Percentiles rank a stretch among this genome's conserved stretches.
Evolutionary conservation across 2,888 invertebrate species (phyloP).

Genomic region (Thymelicus sylvestris): DNA sequence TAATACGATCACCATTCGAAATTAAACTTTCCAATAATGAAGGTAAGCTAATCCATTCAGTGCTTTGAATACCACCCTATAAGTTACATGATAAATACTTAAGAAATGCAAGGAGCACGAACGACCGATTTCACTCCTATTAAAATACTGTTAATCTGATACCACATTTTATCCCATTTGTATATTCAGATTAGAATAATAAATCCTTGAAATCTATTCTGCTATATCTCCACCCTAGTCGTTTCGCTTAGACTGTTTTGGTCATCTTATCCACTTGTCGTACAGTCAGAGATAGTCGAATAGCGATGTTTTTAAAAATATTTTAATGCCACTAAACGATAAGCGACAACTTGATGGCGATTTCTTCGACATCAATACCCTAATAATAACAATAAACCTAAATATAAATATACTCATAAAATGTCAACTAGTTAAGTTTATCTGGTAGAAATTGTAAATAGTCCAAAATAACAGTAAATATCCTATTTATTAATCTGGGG

Average conservation of each 20-base stretch:
- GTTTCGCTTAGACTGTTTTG: conserved; percentile 15
- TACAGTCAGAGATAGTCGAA: neutral
- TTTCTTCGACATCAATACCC: too few relatives aligned
- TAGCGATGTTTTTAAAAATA: neutral
- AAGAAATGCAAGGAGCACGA: conserved; percentile 22
- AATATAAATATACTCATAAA: too few relatives aligned
- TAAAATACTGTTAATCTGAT: conserved; percentile 29
- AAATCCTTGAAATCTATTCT: conserved; percentile 25
- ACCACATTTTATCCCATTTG: conserved; percentile 24
- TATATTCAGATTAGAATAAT: conserved; percentile 32
- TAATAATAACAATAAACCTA: too few relatives aligned
- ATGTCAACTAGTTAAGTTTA: too few relatives aligned
- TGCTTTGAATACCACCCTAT: neutral
- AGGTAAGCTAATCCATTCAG: neutral
- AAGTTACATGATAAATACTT: conserved; percentile 15
- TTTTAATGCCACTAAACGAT: too few relatives aligned
- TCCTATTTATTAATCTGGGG: too few relatives aligned
- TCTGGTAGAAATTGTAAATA: too few relatives aligned
- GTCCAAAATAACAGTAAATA: too few relatives aligned
- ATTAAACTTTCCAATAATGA: neutral
- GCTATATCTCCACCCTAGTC: conserved; percentile 18
- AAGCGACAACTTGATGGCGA: too few relatives aligned
- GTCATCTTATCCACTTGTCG: conserved; percentile 1
- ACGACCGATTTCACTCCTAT: conserved; percentile 25
- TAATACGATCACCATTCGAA: too few relatives aligned